Evolutionary conservation across 2,888 invertebrate species (phyloP), one percentile per base, ranked within the genome.

Genomic region (Meliscaeva auricollis): DNA sequence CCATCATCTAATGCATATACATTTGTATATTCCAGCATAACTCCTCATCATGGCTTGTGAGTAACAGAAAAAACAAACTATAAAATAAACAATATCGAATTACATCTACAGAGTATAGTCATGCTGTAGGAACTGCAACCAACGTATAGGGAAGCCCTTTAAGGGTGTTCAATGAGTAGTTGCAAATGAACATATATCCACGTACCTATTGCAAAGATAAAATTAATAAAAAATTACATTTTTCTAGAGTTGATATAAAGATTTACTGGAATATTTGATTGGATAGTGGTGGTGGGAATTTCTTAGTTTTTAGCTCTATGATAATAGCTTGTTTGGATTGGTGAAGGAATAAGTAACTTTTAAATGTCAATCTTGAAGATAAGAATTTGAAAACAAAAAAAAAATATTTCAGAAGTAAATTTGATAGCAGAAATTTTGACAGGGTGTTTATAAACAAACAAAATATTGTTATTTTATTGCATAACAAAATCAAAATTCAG

Each of bases 111-210:
- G 30, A n/a, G n/a, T n/a, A n/a, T n/a, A n/a, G n/a, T n/a, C n/a
- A n/a, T n/a, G n/a, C n/a, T n/a, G n/a, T n/a, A n/a, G n/a, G n/a
- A n/a, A n/a, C n/a, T 60, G 64, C 52, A 48, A 17, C 26, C 3
- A 3, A 26, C 26, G 50, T 66, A 44, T 48, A 73, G 73, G 17
- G 85, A 85, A 85, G 85, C 85, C 85, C 81, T 77, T 81, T 15
- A 85, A 85, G 76, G 64, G 72, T 58, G 11, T 17, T 58, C 48
- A 38, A 22, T 62, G 54, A 35, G 26, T 54, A 68, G 60, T 41
- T 48, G 11, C 20, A 38, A 58, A 38, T 9, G 13, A 38, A 9
- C 3, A 38, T 11, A 38, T 3, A 38, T 9, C 8, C 38, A 38
- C 26, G 26, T 26, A 26, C 17, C 44, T 17, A n/a, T 17, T 52